Conservation (phyloP, 2,888 invertebrate genomes). For the Rhyacophila evoluta region DNA sequence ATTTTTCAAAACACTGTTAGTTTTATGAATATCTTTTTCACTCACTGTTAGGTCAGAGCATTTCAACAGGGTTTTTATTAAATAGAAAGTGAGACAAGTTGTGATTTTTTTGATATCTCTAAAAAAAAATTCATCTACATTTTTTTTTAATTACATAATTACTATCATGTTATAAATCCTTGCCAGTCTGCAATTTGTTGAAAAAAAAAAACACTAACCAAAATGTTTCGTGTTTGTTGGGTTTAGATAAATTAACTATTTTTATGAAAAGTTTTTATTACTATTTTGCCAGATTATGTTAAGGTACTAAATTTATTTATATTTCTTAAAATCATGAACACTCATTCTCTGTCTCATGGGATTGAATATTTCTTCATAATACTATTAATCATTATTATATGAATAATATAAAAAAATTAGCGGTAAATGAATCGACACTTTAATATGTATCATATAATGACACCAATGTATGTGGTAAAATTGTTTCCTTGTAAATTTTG, state of each 20-base stretch:
- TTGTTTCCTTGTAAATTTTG: constrained; percentile 37
- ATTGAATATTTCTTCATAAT: constrained; percentile 10
- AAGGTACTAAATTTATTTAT: background rate
- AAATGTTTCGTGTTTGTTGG: background rate
- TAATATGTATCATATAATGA: constrained; percentile 14
- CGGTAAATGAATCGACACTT: background rate
- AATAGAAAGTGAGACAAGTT: constrained; percentile 30
- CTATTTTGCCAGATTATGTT: background rate
- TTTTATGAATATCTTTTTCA: background rate
- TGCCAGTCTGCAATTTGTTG: background rate
- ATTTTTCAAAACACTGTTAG: background rate
- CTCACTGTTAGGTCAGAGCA: background rate
- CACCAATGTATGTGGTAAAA: constrained; percentile 29
- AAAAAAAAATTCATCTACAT: background rate
- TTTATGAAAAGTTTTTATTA: constrained; percentile 16
- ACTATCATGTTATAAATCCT: background rate
- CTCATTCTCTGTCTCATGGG: background rate
- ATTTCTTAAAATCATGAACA: constrained; percentile 4
- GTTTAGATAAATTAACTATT: constrained; percentile 3
- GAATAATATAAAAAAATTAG: background rate
- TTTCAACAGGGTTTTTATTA: constrained; percentile 36
- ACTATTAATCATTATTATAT: constrained; percentile 25
- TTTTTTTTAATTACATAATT: background rate
- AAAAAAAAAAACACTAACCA: too few relatives aligned
- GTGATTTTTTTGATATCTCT: background rate